phyloP scores from a whole-genome alignment of 1,140 invertebrate species.

The Chymomyza costata region DNA sequence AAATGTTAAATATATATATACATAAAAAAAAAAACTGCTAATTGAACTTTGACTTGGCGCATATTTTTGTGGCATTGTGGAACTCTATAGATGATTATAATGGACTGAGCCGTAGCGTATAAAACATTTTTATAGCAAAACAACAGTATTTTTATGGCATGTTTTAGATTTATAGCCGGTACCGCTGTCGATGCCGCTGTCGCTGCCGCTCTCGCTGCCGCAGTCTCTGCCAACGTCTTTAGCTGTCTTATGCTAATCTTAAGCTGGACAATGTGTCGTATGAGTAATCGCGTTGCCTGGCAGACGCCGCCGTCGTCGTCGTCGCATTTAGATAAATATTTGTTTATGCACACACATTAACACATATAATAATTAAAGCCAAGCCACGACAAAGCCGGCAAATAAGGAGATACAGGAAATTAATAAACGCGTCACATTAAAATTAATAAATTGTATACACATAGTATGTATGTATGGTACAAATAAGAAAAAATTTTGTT shows the following conservation, averaged over 20 bases:
- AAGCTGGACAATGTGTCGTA: conserved; percentile 34
- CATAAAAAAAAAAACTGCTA: conserved; percentile 9
- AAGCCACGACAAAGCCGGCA: conserved; percentile 22
- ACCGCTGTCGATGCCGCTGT: conserved; percentile 17
- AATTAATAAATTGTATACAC: not conserved
- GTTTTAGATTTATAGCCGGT: conserved; percentile 38
- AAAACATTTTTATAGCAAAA: conserved; percentile 41
- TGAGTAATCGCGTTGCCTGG: conserved; percentile 36
- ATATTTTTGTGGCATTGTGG: conserved; percentile 6
- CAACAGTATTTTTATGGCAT: conserved; percentile 43
- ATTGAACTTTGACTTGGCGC: conserved; percentile 42
- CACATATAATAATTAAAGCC: conserved; percentile 39
- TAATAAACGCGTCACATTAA: conserved; percentile 25
- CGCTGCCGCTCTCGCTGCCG: not conserved
- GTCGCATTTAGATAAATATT: conserved; percentile 35
- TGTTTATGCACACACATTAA: conserved; percentile 19
- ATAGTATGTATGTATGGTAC: too few species aligned
- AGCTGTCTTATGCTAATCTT: too few species aligned
- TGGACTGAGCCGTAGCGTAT: conserved; percentile 33
- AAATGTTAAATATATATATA: not conserved
- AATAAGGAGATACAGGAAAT: conserved; percentile 66
- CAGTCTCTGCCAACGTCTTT: too few species aligned
- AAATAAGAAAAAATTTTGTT: too few species aligned
- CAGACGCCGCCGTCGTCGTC: not conserved
- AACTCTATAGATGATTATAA: conserved; percentile 13